Base-by-base conservation (phyloP, 1,140 invertebrate species). In the Drosophila biarmipes region DNA sequence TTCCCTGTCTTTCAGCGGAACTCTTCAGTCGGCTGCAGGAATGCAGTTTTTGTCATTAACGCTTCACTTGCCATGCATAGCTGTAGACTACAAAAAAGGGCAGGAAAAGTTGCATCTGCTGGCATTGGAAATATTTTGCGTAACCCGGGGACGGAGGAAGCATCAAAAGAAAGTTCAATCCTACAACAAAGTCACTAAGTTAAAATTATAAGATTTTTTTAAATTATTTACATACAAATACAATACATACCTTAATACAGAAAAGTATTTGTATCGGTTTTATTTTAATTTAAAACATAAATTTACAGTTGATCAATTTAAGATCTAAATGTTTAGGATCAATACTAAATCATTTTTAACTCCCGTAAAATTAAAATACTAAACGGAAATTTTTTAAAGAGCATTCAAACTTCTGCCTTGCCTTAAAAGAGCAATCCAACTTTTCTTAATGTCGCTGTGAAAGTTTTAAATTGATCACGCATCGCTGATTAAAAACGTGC, bases 21-120 rank as follows among this genome's bases (percentile, higher is more conserved):
- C 45, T 59, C 54, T 75, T 51, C 38, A 61, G 35, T 49, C 40
- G 55, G 42, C 38, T 24, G 53, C 51, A 37, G 27, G 49, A 57
- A 58, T 42, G 56, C 63, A 69, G 55, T 37, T 53, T 59, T 56
- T 77, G 77, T 52, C 55, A 72, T 80, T 76, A 80, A 61, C 71
- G 77, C 72, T 75, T 71, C 58, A 80, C 10, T 75, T 64, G 62
- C 15, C 61, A 61, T n/a, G 35, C 49, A n/a, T 17, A 48, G 40
- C 31, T 46, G 11, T 42, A 24, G 31, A 37, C 17, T 29, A 24
- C 29, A 31, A 12, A 15, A 17, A 55, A 27, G 11, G 15, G 12
- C 7, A 15, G 24, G n/a, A 38, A 57, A 55, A 58, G 49, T 78
- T 63, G 67, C 54, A 72, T 19, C 55, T 59, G 38, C 14, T 11